A percentile compares a stretch with the other conserved stretches of the same genome.
These are phyloP conservation scores for Heliothis virescens DNA, from an alignment of 1,140 invertebrate genomes.

Conservation along the genomic window DNA sequence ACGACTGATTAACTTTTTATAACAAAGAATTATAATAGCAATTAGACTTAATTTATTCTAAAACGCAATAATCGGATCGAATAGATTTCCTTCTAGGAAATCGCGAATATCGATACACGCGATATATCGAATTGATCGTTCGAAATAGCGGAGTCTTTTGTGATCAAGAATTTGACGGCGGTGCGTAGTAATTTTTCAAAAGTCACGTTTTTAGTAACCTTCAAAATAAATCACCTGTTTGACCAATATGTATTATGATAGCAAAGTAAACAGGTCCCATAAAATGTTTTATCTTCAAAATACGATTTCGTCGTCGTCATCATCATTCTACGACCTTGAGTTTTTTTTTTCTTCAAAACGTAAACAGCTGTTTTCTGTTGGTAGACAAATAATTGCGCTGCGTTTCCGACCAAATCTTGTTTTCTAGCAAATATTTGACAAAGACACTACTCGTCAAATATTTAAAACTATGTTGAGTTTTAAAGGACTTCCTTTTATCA, in stretches of 20 bases:
- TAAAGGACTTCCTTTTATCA: neutral
- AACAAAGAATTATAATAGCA: slow-evolving; percentile 12
- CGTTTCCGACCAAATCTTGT: neutral
- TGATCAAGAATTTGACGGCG: neutral
- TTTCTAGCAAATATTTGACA: neutral
- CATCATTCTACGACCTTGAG: neutral
- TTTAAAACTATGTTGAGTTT: neutral
- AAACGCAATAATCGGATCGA: slow-evolving; percentile 11
- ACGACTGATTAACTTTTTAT: neutral
- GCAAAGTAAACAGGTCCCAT: neutral
- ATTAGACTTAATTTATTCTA: slow-evolving; percentile 9
- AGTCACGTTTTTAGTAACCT: neutral
- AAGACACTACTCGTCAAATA: slow-evolving; percentile 1
- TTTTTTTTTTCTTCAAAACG: neutral
- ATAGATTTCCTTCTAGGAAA: slow-evolving; percentile 21
- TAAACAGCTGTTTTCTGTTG: neutral
- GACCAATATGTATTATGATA: neutral
- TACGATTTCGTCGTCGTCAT: neutral
- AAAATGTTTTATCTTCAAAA: neutral
- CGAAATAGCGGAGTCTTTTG: neutral
- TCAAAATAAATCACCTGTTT: neutral
- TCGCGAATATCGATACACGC: neutral
- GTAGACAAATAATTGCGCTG: neutral
- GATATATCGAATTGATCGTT: neutral
- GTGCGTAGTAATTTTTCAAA: neutral